Conservation (phyloP, 2,113 vertebrate genomes). For the Australoheros scitulus region DNA sequence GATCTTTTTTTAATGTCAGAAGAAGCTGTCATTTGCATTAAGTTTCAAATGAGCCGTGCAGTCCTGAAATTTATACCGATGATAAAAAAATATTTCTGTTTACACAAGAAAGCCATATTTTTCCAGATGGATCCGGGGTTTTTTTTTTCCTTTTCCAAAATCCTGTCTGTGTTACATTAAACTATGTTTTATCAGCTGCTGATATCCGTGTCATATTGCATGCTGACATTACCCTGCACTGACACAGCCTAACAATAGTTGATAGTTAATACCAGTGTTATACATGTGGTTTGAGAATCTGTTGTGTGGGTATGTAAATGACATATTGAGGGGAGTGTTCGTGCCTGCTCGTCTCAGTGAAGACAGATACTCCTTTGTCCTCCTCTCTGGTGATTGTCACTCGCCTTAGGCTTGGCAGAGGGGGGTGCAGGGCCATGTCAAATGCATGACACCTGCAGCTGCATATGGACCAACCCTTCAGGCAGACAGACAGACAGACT, state of each 20-base stretch:
- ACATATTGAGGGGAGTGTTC: slow-evolving; percentile 20
- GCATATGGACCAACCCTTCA: slow-evolving; percentile 34
- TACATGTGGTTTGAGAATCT: slow-evolving; percentile 18
- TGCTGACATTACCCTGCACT: slow-evolving; percentile 17
- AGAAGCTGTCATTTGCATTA: background rate
- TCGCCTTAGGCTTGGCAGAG: slow-evolving; percentile 32
- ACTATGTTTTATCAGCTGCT: slow-evolving; percentile 42
- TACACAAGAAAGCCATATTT: background rate
- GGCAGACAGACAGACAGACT: slow-evolving; percentile 52
- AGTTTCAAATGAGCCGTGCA: background rate
- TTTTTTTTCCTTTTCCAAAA: background rate
- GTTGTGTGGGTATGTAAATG: slow-evolving; percentile 34
- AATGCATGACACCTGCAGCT: slow-evolving; percentile 68
- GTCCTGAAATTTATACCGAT: background rate
- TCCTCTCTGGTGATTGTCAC: slow-evolving; percentile 38
- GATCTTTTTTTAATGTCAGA: background rate
- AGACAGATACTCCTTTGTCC: slow-evolving; percentile 70
- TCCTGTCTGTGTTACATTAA: slow-evolving; percentile 1
- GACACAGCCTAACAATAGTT: slow-evolving; percentile 31
- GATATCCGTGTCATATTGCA: slow-evolving; percentile 31
- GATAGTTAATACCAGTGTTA: slow-evolving; percentile 28
- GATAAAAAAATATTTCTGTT: background rate
- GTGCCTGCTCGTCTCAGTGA: slow-evolving; percentile 37
- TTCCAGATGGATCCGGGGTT: background rate
- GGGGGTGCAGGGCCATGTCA: slow-evolving; percentile 34